Conservation (phyloP, 2,113 vertebrate species). For the Acinonyx jubatus region DNA sequence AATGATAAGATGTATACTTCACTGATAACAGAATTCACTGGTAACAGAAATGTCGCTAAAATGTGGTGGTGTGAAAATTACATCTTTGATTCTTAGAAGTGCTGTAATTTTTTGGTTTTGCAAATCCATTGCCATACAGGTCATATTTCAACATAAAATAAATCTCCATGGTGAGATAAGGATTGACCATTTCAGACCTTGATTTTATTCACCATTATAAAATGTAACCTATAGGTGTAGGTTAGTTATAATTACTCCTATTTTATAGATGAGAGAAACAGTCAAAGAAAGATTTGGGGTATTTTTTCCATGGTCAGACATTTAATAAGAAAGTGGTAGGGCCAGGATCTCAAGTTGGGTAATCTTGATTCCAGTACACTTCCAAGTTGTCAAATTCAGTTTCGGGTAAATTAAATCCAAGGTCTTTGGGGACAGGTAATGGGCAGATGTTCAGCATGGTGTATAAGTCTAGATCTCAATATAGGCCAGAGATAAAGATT, state of each 20-base stretch:
- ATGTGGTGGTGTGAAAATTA: background rate
- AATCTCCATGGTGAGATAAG: background rate
- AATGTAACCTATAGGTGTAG: background rate
- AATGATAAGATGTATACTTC: background rate
- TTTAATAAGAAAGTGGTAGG: constrained; percentile 2
- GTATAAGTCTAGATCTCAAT: background rate
- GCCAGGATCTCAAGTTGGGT: background rate
- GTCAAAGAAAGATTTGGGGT: background rate
- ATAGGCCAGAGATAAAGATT: background rate
- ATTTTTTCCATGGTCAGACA: background rate
- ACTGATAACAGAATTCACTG: background rate
- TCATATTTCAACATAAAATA: background rate
- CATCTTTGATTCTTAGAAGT: background rate
- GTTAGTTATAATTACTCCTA: background rate
- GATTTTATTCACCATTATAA: background rate
- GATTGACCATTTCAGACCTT: background rate
- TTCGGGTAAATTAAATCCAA: background rate
- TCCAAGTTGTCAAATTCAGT: background rate
- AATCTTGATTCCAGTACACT: constrained; percentile 3
- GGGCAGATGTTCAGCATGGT: background rate
- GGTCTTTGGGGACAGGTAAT: background rate
- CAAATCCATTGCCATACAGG: background rate
- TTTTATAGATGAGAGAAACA: constrained; percentile 26
- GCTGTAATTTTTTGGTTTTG: background rate
- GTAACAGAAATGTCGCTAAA: background rate